These are phyloP conservation scores for Forficula auricularia DNA, from an alignment of 1,140 invertebrate species.

Conservation along the genomic window DNA sequence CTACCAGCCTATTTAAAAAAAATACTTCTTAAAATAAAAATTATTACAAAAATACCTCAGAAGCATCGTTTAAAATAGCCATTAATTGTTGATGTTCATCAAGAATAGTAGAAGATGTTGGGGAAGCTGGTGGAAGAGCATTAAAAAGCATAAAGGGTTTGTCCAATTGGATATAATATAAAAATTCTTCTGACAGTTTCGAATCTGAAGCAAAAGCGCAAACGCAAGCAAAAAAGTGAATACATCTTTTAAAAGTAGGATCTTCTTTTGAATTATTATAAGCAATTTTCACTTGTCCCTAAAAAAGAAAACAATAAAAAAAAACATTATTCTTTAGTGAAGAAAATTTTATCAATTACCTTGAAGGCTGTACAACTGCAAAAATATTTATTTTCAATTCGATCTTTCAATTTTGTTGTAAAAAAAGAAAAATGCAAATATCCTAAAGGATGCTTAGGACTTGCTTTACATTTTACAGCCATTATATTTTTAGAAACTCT, in stretches of 20 bases:
- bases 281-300: conserved; percentile 16
- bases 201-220: conserved; percentile 60
- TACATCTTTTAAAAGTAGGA: conserved; percentile 25
- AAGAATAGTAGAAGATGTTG: no score
- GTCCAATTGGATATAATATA: conserved; percentile 41
- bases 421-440: conserved; percentile 56
- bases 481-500: conserved; percentile 58
- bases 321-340: no score
- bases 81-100: conserved; percentile 8
- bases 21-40: no score
- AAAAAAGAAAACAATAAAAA: conserved; percentile 15
- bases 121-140: no score
- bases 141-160: conserved; percentile 15
- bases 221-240: conserved; percentile 55
- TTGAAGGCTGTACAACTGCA: conserved; percentile 46
- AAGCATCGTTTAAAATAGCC: conserved; percentile 9
- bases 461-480: conserved; percentile 56
- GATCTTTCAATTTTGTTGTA: conserved; percentile 32
- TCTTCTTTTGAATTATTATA: conserved; percentile 4
- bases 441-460: conserved; percentile 49
- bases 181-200: conserved; percentile 48
- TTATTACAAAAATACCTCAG: no score
- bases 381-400: conserved; percentile 38
- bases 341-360: conserved; percentile 19
- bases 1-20: no score